A percentile compares a stretch with the other conserved stretches of the same genome.
These are phyloP conservation scores for Ormyrus labotus DNA, from an alignment of 2,888 invertebrate genomes.

Conservation along the genomic window DNA sequence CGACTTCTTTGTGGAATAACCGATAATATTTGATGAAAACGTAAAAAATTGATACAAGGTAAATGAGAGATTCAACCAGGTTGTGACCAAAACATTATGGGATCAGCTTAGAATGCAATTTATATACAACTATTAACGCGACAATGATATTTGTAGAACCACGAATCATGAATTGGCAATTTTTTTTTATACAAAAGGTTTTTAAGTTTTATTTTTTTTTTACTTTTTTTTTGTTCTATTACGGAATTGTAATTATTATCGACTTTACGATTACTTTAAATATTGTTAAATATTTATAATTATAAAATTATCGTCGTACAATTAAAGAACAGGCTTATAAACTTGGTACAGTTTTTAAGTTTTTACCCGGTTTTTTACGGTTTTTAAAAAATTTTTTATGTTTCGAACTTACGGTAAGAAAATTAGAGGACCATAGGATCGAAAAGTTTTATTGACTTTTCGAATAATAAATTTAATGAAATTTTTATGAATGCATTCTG, in stretches of 20 bases:
- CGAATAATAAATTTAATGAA: slow-evolving; percentile 45
- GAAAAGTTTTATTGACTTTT: slow-evolving; percentile 58
- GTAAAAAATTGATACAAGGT: slow-evolving; percentile 21
- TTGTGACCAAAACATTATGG: slow-evolving; percentile 74
- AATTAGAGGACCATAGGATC: slow-evolving; percentile 58
- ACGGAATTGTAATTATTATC: not conserved
- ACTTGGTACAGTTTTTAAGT: slow-evolving; percentile 24
- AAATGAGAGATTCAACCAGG: slow-evolving; percentile 64
- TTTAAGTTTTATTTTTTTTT: not conserved
- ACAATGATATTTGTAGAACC: slow-evolving; percentile 24
- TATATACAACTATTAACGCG: slow-evolving; percentile 62
- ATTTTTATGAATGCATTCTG: slow-evolving; percentile 42
- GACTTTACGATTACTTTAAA: slow-evolving; percentile 14
- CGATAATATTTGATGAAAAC: slow-evolving; percentile 20
- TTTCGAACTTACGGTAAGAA: slow-evolving; percentile 43
- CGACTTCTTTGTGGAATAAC: slow-evolving; percentile 40
- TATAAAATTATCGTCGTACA: slow-evolving; percentile 1
- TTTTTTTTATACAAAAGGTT: not conserved
- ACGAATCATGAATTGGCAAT: slow-evolving; percentile 25
- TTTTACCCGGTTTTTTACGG: slow-evolving; percentile 11
- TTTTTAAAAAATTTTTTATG: slow-evolving; percentile 16
- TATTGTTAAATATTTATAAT: slow-evolving; percentile 4
- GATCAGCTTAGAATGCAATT: slow-evolving; percentile 73
- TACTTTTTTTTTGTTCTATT: slow-evolving; percentile 1
- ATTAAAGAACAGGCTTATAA: slow-evolving; percentile 25